Evolutionary conservation across 2,888 invertebrate species (phyloP), one percentile per base, ranked within the genome.

Genomic region (Drosophila lacicola): DNA sequence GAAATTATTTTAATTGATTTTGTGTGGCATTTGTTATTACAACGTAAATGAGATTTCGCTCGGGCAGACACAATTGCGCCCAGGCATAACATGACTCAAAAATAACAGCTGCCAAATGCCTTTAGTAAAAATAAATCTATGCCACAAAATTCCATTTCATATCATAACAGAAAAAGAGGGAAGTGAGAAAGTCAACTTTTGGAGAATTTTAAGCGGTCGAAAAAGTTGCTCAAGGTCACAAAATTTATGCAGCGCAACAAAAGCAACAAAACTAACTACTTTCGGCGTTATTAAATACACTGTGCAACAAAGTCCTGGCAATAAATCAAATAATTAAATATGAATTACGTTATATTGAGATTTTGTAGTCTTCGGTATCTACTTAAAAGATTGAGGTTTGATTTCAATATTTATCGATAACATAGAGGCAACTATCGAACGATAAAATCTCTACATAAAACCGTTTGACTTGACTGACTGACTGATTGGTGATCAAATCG

Each of bases 1-100:
- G 71, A 80, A 82, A 82, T 83, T 70, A 71, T 86, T 88, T 82
- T 82, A 82, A 88, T 82, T 88, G 88, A 82, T 82, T 86, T 83
- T 66, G 62, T 72, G 62, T 54, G 64, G 74, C 71, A 72, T 67
- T 77, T 88, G 87, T 77, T 86, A 83, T 82, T 86, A 83, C 74
- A 86, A 58, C 69, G 66, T 69, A 81, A 83, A 83, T 83, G 78
- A 78, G 74, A 86, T 81, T 83, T 69, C 34, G 29, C 17, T 13
- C 47, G 45, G 37, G 17, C 56, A 39, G 63, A 37, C 53, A 56
- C 21, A 44, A 36, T n/a, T 39, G 44, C 45, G 44, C 25, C 29
- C 42, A 21, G 34, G 45, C 45, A 44, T 19, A 39, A 11, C 42
- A 45, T 54, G 37, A 45, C 51, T 13, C 25, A 55, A 45, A 33